phyloP scores from a whole-genome alignment of 2,888 invertebrate genomes.

The Venusia cambrica region DNA sequence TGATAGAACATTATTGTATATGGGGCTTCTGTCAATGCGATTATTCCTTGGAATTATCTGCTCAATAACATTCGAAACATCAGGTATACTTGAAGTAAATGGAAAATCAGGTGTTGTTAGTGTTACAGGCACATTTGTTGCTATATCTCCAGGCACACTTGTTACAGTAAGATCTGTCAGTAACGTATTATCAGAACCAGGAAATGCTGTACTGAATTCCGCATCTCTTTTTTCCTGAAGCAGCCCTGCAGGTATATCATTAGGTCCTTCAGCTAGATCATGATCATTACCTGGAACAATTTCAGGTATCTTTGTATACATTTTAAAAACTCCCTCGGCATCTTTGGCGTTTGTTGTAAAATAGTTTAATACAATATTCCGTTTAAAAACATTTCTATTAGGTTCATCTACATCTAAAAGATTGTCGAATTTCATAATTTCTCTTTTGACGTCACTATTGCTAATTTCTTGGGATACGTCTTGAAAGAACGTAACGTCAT shows the following conservation, averaged over 20 bases:
- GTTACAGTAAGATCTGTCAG: no score
- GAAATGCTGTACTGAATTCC: neutral
- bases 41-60: neutral
- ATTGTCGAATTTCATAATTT: constrained; percentile 14
- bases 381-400: constrained; percentile 2
- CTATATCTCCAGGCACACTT: no score
- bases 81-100: neutral
- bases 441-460: constrained; percentile 2
- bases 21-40: neutral
- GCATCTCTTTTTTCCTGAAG: no score
- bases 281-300: no score
- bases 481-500: constrained; percentile 41
- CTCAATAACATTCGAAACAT: neutral
- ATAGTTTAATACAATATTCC: constrained; percentile 1
- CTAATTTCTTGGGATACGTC: constrained; percentile 1
- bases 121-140: no score
- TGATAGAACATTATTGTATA: no score
- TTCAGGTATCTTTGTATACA: constrained; percentile 1
- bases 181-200: neutral
- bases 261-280: no score
- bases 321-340: neutral
- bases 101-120: no score
- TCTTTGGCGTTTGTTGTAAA: neutral
- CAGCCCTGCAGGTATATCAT: no score
- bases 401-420: constrained; percentile 10